Percentiles rank a stretch among this genome's conserved stretches.
These are phyloP conservation scores for Chaetophractus vellerosus DNA, from an alignment of 2,797 vertebrate species.

Conservation along the genomic window DNA sequence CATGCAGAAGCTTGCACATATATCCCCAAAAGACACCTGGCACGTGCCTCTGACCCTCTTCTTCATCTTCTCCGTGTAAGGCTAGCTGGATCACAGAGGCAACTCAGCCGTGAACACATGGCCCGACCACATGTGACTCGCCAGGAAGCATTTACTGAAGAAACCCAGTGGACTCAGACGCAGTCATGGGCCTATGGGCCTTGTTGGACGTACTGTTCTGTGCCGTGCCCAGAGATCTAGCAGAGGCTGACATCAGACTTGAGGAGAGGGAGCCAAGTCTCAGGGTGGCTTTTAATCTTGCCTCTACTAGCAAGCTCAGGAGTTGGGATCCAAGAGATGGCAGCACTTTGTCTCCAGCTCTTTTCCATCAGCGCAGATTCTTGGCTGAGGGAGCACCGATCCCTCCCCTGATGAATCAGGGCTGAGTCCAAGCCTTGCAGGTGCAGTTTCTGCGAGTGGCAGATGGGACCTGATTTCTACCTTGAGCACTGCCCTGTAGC, in stretches of 20 bases:
- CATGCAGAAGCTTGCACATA: neutral
- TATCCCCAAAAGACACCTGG: neutral
- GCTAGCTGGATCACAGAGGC: neutral
- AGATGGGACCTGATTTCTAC: neutral
- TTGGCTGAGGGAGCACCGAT: fast-evolving
- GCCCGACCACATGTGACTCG: neutral
- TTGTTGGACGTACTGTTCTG: neutral
- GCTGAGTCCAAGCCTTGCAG: neutral
- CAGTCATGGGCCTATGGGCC: neutral
- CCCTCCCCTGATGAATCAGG: neutral
- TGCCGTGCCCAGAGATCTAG: neutral
- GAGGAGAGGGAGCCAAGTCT: too few species aligned
- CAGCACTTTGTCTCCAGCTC: too few species aligned
- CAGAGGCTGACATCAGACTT: neutral
- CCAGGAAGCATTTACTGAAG: neutral
- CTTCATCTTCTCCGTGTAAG: neutral
- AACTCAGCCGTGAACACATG: neutral
- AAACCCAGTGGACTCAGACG: neutral
- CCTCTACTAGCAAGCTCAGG: neutral
- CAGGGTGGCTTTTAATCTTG: neutral
- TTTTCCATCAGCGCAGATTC: neutral
- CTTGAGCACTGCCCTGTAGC: neutral
- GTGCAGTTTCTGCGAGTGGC: neutral
- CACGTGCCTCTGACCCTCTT: neutral
- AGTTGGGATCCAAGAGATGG: neutral